Conservation (phyloP, 2,797 vertebrate species). For the Nyctibius grandis region DNA sequence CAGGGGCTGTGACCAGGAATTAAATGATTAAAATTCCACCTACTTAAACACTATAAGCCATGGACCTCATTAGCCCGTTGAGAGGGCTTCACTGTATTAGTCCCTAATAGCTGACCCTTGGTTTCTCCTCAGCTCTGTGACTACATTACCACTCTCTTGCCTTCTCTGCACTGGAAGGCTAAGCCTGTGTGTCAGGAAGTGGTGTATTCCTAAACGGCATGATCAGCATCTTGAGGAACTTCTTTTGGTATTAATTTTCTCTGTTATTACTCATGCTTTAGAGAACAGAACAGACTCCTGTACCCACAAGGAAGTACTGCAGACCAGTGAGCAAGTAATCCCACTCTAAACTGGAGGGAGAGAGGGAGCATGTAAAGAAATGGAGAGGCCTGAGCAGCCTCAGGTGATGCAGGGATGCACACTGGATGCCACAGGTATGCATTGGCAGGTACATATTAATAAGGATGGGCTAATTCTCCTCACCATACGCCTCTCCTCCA, state of each 20-base stretch:
- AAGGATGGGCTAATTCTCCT: not conserved
- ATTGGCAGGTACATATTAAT: not conserved
- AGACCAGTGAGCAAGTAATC: not conserved
- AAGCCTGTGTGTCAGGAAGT: not conserved
- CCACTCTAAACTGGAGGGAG: not conserved
- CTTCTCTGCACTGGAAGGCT: not conserved
- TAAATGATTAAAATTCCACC: not conserved
- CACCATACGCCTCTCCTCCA: not conserved
- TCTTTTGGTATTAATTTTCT: not conserved
- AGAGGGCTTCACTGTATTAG: not conserved
- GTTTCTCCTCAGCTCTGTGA: not conserved
- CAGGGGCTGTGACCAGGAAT: not conserved
- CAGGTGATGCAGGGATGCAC: not conserved
- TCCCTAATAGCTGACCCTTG: not conserved
- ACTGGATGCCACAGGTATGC: not conserved
- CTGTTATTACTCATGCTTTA: not conserved
- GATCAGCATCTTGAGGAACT: not conserved
- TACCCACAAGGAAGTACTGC: not conserved
- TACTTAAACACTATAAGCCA: not conserved
- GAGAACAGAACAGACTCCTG: not conserved
- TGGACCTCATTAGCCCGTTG: not conserved
- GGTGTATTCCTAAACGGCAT: not conserved
- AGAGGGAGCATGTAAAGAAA: not conserved
- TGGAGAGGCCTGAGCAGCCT: not conserved
- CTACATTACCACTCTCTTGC: not conserved